These are phyloP conservation scores for Pomacea maculata DNA, from an alignment of 1,140 invertebrate genomes.

Conservation along the genomic window DNA sequence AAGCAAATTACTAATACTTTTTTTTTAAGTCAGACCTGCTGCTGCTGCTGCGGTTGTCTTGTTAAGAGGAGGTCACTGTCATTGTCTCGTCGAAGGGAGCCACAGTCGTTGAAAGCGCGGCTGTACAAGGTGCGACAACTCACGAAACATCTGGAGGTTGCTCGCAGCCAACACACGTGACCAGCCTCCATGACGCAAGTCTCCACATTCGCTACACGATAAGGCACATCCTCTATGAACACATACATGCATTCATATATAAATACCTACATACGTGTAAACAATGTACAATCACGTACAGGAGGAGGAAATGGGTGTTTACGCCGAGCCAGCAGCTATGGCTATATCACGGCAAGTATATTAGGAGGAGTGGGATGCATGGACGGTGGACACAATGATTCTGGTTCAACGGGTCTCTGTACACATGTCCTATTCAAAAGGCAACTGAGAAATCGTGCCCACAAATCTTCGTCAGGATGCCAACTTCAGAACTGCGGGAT, in stretches of 20 bases:
- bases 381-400: too few species aligned
- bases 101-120: neutral
- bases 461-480: too few species aligned
- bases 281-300: neutral
- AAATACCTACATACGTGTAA: neutral
- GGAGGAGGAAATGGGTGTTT: neutral
- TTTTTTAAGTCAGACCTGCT: neutral
- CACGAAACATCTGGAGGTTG: neutral
- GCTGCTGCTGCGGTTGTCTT: too few species aligned
- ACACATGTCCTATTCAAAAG: neutral
- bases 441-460: neutral
- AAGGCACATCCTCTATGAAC: neutral
- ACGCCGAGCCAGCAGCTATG: too few species aligned
- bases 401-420: too few species aligned
- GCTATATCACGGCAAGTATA: too few species aligned
- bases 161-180: neutral
- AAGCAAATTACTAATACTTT: neutral
- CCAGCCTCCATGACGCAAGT: neutral
- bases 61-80: too few species aligned
- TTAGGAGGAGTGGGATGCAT: too few species aligned
- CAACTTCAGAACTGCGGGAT: too few species aligned
- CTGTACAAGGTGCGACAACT: neutral
- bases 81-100: too few species aligned
- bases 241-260: neutral
- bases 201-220: neutral